Base-by-base conservation (phyloP, 2,797 vertebrate genomes). In the Pseudochirops corinnae region DNA sequence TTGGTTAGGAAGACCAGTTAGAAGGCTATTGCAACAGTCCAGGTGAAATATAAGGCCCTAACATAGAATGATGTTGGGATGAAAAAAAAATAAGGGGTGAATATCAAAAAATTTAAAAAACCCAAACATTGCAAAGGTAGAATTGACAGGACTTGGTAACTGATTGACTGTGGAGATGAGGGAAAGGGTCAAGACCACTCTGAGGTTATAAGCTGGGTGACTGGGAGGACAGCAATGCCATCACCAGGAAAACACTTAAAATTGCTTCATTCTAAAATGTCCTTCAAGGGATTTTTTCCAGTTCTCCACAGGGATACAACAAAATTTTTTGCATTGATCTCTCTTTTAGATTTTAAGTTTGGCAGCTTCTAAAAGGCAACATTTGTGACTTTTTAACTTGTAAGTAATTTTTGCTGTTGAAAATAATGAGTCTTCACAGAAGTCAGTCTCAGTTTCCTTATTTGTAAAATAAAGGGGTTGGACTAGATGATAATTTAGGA, bases 241-340 rank as follows among this genome's bases (percentile, higher is more conserved):
- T 74, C n/a, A 24, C n/a, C n/a, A 39, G 16, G 39, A 74, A 46
- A 39, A 39, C 18, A 39, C 18, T 74, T 74, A 74, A 74, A 97
- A 92, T 14, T 39, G 91, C 16, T 95, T 95, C 13, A 92, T 93
- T 95, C 93, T 95, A 91, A 95, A 93, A 92, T n/a, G 90, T 87
- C 26, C 18, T 90, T n/a, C 14, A 96, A 55, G 39, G 60, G 6
- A 74, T n/a, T 5, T 74, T 39, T 74, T 74, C n/a, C 67, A 74
- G 39, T 74, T 74, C 18, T 39, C 5, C n/a, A 39, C 5, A 74
- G 18, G 90, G 53, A 90, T 58, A 95, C 74, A 93, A 55, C 16
- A 94, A 91, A 93, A 58, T 93, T 94, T 53, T 67, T 31, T 56
- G 92, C 33, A 18, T 87, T 21, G 6, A 16, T 92, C 33, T 95